These are phyloP conservation scores for Threskiornis aethiopicus DNA, from an alignment of 2,797 vertebrate species.

Conservation along the genomic window DNA sequence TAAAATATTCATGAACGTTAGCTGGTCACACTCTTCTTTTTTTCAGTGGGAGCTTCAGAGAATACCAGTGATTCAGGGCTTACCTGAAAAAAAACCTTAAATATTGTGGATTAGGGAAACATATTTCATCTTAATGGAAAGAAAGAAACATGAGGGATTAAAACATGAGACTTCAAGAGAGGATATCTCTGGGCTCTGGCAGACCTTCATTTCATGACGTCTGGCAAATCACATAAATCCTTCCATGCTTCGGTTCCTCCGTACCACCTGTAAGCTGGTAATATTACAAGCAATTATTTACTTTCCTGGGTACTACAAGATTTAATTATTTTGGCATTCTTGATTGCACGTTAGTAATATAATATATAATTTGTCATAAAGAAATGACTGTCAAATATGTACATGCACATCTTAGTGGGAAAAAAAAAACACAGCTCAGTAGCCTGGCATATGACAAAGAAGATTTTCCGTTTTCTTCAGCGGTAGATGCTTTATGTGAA, in stretches of 20 bases:
- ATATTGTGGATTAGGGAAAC: not conserved
- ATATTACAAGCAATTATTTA: not conserved
- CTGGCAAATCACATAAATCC: not conserved
- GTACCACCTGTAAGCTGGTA: not conserved
- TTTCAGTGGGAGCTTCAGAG: not conserved
- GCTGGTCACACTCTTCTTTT: not conserved
- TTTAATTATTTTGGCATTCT: not conserved
- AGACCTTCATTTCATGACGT: not conserved
- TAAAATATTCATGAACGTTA: not conserved
- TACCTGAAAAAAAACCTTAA: not conserved
- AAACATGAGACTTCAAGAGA: not conserved
- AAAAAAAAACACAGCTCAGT: not conserved
- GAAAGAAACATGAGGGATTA: not conserved
- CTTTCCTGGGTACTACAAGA: not conserved
- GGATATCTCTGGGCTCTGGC: not conserved
- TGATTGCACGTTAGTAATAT: not conserved
- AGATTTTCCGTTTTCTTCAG: not conserved
- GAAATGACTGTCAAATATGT: not conserved
- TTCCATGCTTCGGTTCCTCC: not conserved
- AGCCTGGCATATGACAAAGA: not conserved
- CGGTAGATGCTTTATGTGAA: not conserved
- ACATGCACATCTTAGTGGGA: not conserved
- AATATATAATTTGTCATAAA: not conserved
- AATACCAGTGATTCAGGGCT: not conserved
- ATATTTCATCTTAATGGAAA: constrained; percentile 9